These are phyloP conservation scores for Sitobion miscanthi DNA, from an alignment of 1,140 invertebrate genomes.

Conservation along the genomic window DNA sequence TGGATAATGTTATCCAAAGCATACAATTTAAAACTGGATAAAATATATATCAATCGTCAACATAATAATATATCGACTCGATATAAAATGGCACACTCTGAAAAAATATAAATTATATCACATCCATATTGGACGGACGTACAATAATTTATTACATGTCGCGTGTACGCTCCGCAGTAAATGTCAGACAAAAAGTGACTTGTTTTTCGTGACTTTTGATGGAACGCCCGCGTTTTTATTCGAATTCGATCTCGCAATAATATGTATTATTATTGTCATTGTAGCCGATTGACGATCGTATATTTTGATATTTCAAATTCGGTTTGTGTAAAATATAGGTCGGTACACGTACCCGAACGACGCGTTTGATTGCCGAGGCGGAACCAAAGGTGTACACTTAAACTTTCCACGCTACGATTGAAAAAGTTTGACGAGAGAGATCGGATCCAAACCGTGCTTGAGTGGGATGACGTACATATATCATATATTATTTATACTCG, in stretches of 20 bases:
- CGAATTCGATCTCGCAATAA: neutral
- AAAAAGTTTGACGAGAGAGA: neutral
- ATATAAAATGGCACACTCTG: neutral
- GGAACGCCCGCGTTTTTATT: neutral
- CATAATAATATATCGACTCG: too few relatives aligned
- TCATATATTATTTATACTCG: neutral
- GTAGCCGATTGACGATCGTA: neutral
- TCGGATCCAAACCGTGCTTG: neutral
- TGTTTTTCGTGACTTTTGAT: neutral
- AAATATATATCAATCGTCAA: neutral
- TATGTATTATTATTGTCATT: neutral
- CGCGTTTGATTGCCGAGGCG: neutral
- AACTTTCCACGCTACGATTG: too few relatives aligned
- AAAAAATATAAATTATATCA: neutral
- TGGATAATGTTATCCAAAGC: too few relatives aligned
- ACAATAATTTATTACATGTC: neutral
- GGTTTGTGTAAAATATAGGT: neutral
- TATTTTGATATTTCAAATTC: neutral
- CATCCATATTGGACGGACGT: neutral
- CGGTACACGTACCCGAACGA: neutral
- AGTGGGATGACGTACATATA: neutral
- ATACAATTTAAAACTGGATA: too few relatives aligned
- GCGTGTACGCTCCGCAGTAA: too few relatives aligned
- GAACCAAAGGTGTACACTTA: neutral
- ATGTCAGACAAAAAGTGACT: neutral